Evolutionary conservation across 2,797 vertebrate species (phyloP).

Genomic region (Manis javanica): DNA sequence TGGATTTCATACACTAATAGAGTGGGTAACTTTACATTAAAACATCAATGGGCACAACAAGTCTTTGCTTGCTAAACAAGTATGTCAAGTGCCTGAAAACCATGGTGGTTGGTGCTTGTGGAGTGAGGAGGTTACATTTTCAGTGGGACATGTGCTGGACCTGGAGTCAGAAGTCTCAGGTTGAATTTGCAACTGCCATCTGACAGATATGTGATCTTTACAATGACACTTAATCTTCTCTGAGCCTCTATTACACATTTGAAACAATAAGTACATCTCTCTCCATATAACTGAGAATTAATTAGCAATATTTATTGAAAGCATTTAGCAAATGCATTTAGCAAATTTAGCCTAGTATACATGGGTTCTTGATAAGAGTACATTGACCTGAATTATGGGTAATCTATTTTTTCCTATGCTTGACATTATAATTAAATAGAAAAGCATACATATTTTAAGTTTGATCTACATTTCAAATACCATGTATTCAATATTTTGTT

Average conservation of each 20-base stretch:
- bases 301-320: not conserved
- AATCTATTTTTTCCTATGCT: not conserved
- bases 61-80: not conserved
- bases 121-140: not conserved
- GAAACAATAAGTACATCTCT: not conserved
- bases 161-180: not conserved
- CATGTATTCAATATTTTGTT: not conserved
- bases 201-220: not conserved
- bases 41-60: not conserved
- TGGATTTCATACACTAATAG: not conserved
- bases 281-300: not conserved
- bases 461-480: not conserved
- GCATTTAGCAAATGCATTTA: not conserved
- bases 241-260: not conserved
- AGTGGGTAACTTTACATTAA: not conserved
- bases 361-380: not conserved
- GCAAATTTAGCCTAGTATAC: not conserved
- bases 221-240: not conserved
- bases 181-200: not conserved
- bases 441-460: not conserved
- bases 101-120: not conserved
- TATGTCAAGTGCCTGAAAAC: not conserved
- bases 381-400: not conserved
- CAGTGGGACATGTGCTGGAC: not conserved
- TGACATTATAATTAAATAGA: not conserved